Percentiles rank a stretch among this genome's conserved stretches.
Evolutionary conservation across 2,888 invertebrate species (phyloP).

Genomic region (Stomorhina lunata): DNA sequence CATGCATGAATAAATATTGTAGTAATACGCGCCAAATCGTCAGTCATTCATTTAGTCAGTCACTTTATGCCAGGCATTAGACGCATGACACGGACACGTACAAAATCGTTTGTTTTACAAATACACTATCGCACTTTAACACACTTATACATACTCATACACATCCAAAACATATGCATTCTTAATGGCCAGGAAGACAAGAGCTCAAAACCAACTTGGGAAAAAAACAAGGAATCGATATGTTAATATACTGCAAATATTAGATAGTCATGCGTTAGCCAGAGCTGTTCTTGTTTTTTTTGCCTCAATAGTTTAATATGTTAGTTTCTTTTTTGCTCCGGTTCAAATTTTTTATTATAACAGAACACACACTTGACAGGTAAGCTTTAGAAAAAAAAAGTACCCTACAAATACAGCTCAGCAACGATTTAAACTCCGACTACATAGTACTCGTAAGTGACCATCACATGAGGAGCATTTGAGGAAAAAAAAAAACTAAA

Average conservation of each 20-base stretch:
- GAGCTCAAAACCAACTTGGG: too few relatives aligned
- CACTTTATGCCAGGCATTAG: constrained; percentile 64
- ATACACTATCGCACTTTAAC: neutral
- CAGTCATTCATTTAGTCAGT: constrained; percentile 48
- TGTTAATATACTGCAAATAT: constrained; percentile 65
- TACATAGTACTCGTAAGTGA: constrained; percentile 37
- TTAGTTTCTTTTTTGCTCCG: constrained; percentile 1
- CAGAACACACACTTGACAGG: constrained; percentile 63
- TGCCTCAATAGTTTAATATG: constrained; percentile 14
- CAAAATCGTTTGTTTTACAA: constrained; percentile 50
- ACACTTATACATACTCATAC: neutral
- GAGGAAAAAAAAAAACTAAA: constrained; percentile 29
- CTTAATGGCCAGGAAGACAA: constrained; percentile 11
- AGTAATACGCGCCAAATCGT: constrained; percentile 38
- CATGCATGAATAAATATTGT: constrained; percentile 9
- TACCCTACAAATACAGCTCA: constrained; percentile 26
- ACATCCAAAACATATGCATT: neutral
- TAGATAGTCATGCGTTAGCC: constrained; percentile 65
- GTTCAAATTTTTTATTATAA: constrained; percentile 44
- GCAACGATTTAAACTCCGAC: constrained; percentile 34
- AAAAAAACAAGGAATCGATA: constrained; percentile 59
- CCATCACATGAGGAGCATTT: constrained; percentile 44
- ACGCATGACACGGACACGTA: constrained; percentile 65
- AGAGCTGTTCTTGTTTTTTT: constrained; percentile 44
- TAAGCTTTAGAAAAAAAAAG: constrained; percentile 60